These are phyloP conservation scores for Heteropelma amictum DNA, from an alignment of 2,888 invertebrate species.

Conservation along the genomic window DNA sequence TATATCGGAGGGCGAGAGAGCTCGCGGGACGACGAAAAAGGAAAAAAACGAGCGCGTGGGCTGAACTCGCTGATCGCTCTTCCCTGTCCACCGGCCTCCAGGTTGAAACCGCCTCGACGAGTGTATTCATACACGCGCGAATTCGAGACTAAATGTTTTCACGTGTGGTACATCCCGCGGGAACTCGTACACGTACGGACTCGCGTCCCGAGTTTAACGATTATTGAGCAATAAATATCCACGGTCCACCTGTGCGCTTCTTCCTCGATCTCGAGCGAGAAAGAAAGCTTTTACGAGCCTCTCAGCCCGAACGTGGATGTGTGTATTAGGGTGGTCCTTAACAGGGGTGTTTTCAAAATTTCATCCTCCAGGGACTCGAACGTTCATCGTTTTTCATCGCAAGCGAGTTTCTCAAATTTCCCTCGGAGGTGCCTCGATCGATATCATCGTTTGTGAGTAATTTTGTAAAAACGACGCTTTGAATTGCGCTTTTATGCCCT, in stretches of 20 bases:
- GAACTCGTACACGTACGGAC: conserved; percentile 33
- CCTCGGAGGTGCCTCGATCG: no score
- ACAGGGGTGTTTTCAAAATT: no score
- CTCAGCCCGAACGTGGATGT: no score
- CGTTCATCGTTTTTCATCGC: conserved; percentile 17
- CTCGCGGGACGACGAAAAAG: conserved; percentile 31
- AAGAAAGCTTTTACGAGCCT: conserved; percentile 22
- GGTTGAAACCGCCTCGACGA: conserved; percentile 7
- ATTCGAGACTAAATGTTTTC: background rate
- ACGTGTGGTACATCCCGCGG: background rate
- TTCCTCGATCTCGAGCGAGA: conserved; percentile 39
- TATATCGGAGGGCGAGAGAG: conserved; percentile 1
- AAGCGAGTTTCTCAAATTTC: no score
- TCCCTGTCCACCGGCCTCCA: conserved; percentile 25
- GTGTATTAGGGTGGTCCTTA: no score
- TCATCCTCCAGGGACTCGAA: no score
- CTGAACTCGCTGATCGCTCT: conserved; percentile 42
- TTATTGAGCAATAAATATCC: conserved; percentile 71
- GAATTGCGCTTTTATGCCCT: no score
- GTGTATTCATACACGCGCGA: conserved; percentile 2
- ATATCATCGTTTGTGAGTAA: no score
- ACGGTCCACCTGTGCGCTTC: conserved; percentile 64
- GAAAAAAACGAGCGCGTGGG: conserved; percentile 40
- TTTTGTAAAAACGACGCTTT: no score
- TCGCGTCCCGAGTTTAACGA: conserved; percentile 67